Evolutionary conservation across 2,797 vertebrate genomes (phyloP).

Genomic region (Spinibarbus caldwelli): DNA sequence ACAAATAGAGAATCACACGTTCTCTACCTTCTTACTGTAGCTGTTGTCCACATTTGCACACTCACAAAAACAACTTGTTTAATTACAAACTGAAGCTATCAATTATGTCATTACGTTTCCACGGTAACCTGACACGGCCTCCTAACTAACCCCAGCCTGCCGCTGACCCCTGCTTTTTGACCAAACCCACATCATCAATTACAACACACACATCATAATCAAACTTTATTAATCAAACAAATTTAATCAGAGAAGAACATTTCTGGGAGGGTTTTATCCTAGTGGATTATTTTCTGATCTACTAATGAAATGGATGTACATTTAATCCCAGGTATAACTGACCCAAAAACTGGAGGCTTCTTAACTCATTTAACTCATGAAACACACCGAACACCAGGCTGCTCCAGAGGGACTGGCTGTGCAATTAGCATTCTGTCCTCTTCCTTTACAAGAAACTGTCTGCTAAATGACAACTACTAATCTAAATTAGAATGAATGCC

Average conservation of each 20-base stretch:
- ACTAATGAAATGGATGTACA: slow-evolving; percentile 1
- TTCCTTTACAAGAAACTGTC: background rate
- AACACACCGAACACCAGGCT: background rate
- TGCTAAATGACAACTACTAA: slow-evolving; percentile 32
- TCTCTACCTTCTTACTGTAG: background rate
- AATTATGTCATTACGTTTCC: background rate
- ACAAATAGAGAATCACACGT: background rate
- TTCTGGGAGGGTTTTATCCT: background rate
- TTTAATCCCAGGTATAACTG: slow-evolving; percentile 9
- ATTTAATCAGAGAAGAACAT: slow-evolving; percentile 15
- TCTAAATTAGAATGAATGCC: slow-evolving; percentile 14
- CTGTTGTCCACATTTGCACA: background rate
- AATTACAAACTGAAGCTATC: slow-evolving; percentile 8
- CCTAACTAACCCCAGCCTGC: background rate
- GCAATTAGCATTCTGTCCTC: slow-evolving; percentile 13
- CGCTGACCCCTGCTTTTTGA: background rate
- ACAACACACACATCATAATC: background rate
- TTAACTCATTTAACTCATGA: background rate
- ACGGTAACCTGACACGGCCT: background rate
- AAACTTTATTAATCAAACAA: too few species aligned
- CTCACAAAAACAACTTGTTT: background rate
- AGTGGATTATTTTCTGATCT: background rate
- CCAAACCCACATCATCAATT: background rate
- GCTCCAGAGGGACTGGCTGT: background rate
- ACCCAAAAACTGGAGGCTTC: slow-evolving; percentile 3